Evolutionary conservation across 2,797 vertebrate genomes (phyloP).

Genomic region (Paedocypris micromegethes): DNA sequence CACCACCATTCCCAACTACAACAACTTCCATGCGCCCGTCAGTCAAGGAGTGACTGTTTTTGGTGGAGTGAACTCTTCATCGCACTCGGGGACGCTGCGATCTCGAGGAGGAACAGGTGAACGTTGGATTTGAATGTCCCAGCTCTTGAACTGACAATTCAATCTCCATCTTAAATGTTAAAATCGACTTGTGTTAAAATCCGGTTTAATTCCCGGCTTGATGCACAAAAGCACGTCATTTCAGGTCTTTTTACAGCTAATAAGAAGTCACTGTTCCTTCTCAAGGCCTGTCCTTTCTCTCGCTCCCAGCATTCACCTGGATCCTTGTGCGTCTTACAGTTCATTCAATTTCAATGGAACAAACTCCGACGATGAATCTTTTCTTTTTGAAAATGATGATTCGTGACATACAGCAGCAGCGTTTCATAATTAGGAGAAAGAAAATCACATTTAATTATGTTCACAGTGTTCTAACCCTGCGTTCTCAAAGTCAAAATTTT

Average conservation of each 20-base stretch:
- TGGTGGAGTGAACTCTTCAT: constrained; percentile 93
- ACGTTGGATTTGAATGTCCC: neutral
- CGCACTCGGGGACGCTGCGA: constrained; percentile 90
- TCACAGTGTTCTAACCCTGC: too few relatives aligned
- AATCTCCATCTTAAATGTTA: neutral
- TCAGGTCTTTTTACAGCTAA: too few relatives aligned
- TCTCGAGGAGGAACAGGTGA: constrained; percentile 92
- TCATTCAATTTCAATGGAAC: too few relatives aligned
- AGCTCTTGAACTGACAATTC: neutral
- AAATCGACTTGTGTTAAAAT: neutral
- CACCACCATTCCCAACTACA: constrained; percentile 97
- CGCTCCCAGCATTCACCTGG: too few relatives aligned
- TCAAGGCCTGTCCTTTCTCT: too few relatives aligned
- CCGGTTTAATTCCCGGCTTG: too few relatives aligned
- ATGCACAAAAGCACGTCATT: too few relatives aligned
- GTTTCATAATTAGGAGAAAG: too few relatives aligned
- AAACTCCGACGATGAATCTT: too few relatives aligned
- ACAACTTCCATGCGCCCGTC: constrained; percentile 89
- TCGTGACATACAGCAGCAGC: neutral
- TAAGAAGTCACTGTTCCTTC: too few relatives aligned
- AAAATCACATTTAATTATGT: constrained; percentile 2
- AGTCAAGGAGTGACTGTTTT: constrained; percentile 94
- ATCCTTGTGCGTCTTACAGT: too few relatives aligned
- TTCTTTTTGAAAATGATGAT: too few relatives aligned
- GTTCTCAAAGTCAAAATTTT: neutral